Base-by-base conservation (phyloP, 2,888 invertebrate genomes). In the Melanargia galathea region DNA sequence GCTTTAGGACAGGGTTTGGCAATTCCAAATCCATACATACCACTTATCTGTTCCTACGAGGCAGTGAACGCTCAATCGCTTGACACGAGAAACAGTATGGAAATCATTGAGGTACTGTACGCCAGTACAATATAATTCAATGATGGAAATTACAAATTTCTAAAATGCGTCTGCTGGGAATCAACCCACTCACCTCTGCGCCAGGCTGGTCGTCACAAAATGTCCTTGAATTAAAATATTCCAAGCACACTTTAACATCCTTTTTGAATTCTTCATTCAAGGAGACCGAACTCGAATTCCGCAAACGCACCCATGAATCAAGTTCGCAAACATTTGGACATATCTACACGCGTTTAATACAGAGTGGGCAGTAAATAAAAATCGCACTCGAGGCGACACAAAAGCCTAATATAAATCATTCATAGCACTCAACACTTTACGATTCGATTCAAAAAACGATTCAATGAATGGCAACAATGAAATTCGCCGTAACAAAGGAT, bases 381-480 rank as follows among this genome's bases (percentile, higher is more conserved):
- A 70, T 71, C 70, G 68, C 69, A 72, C 69, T 66, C 68, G 63
- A 66, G 64, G 59, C 64, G 61, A 67, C 68, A 72, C 72, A 75
- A 75, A 43, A 75, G 77, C 78, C 80, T 76, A 81, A 82, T 83
- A 88, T 86, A 87, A 88, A 88, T 87, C 87, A 87, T 86, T 87
- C 83, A 83, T 81, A 83, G 77, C 81, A 79, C 80, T 84, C 86
- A 82, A 86, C 87, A 87, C 87, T 60, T 61, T 87, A 84, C 74
- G 83, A 83, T 81, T 80, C 80, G 81, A 84, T 84, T 87, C 80
- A 70, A 73, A 87, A 86, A 86, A 84, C 82, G 82, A 82, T 76
- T 84, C 86, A 84, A 86, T 88, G 87, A 87, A 86, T 88, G 78
- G 80, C 79, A 84, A 90, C 88, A 89, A 89, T 88, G 81, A 87